Evolutionary conservation across 2,797 vertebrate species (phyloP).

Genomic region (Rhinatrema bivittatum): DNA sequence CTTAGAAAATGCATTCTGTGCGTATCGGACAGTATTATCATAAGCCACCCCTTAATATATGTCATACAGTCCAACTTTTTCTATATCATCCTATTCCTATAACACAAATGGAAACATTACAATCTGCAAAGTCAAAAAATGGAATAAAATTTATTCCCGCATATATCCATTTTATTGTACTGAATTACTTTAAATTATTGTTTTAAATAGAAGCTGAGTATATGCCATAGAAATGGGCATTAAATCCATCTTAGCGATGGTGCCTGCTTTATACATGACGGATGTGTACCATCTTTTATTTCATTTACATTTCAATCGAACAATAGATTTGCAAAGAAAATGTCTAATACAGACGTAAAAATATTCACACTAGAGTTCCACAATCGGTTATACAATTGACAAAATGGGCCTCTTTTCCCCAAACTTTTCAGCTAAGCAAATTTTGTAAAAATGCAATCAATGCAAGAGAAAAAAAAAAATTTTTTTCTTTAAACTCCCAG

Average conservation of each 20-base stretch:
- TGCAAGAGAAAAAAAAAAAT: slow-evolving; percentile 62
- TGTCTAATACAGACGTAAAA: slow-evolving; percentile 99
- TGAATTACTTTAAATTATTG: slow-evolving; percentile 82
- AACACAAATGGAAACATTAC: slow-evolving; percentile 84
- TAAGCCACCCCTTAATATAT: slow-evolving; percentile 55
- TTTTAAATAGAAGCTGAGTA: slow-evolving; percentile 91
- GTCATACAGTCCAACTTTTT: too few species aligned
- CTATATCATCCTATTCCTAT: slow-evolving; percentile 59
- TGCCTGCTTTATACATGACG: slow-evolving; percentile 93
- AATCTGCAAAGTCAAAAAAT: slow-evolving; percentile 81
- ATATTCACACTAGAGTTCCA: slow-evolving; percentile 90
- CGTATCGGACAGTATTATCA: slow-evolving; percentile 63
- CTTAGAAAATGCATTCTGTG: too few species aligned
- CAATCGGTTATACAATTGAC: slow-evolving; percentile 87
- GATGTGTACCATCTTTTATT: slow-evolving; percentile 96
- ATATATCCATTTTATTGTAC: slow-evolving; percentile 75
- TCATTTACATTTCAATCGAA: slow-evolving; percentile 98
- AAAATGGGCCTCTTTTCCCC: slow-evolving; percentile 81
- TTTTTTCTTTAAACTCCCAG: slow-evolving; percentile 61
- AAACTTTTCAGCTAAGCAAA: slow-evolving; percentile 72
- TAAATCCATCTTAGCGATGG: slow-evolving; percentile 95
- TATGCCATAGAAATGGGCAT: slow-evolving; percentile 89
- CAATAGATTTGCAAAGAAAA: slow-evolving; percentile 99
- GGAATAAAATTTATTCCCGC: slow-evolving; percentile 84
- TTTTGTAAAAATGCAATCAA: slow-evolving; percentile 77